phyloP scores from a whole-genome alignment of 2,797 vertebrate species.

The Labroides dimidiatus region DNA sequence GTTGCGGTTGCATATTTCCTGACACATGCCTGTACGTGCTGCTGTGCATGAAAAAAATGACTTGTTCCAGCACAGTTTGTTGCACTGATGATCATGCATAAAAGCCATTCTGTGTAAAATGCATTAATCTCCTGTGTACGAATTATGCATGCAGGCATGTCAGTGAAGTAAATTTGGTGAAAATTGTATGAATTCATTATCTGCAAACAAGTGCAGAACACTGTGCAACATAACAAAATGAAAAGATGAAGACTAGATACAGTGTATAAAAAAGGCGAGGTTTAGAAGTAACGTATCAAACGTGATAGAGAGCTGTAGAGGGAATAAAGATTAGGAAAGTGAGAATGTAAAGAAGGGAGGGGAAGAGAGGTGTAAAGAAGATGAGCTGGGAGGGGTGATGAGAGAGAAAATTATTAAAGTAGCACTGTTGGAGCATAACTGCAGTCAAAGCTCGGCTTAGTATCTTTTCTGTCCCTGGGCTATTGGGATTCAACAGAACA shows the following conservation, averaged over 20 bases:
- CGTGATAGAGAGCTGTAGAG: constrained; percentile 23
- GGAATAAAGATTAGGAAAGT: constrained; percentile 52
- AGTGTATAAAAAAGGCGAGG: constrained; percentile 3
- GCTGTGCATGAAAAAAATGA: too few relatives aligned
- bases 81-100: constrained; percentile 7
- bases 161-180: constrained; percentile 10
- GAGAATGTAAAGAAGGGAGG: constrained; percentile 31
- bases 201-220: constrained; percentile 20
- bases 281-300: constrained; percentile 39
- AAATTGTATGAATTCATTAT: constrained; percentile 21
- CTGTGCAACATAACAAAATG: not conserved
- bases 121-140: constrained; percentile 7
- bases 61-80: constrained; percentile 4
- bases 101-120: constrained; percentile 16
- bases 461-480: constrained; percentile 61
- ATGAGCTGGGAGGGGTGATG: constrained; percentile 45
- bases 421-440: constrained; percentile 51
- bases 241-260: constrained; percentile 7
- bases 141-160: constrained; percentile 30
- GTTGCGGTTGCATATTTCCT: constrained; percentile 14
- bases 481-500: constrained; percentile 61
- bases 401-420: constrained; percentile 60
- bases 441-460: constrained; percentile 67
- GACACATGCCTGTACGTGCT: not conserved
- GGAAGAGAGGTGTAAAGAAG: constrained; percentile 46